Conservation (phyloP, 2,888 invertebrate genomes). For the Sphaeridia pumilis region DNA sequence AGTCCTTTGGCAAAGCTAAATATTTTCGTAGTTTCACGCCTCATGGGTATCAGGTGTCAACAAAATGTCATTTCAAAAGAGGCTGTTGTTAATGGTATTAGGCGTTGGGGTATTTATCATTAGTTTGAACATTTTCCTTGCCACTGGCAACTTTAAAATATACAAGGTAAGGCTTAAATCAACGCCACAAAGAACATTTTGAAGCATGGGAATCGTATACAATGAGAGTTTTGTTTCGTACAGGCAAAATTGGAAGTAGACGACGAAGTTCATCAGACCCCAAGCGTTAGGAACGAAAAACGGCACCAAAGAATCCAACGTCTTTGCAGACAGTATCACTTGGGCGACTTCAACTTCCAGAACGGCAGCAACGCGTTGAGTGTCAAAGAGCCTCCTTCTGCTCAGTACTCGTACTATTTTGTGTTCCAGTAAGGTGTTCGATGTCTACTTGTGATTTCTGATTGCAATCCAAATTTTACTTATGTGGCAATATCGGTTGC, state of each 20-base stretch:
- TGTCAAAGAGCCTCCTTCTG: slow-evolving; percentile 43
- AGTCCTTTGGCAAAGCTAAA: too few species aligned
- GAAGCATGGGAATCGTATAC: too few species aligned
- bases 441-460: too few species aligned
- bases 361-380: slow-evolving; percentile 25
- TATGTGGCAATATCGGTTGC: slow-evolving; percentile 10
- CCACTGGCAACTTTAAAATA: slow-evolving; percentile 6
- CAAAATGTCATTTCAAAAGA: slow-evolving; percentile 12
- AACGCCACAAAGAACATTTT: too few species aligned
- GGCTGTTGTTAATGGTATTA: not conserved
- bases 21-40: too few species aligned
- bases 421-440: slow-evolving; percentile 43
- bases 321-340: slow-evolving; percentile 40
- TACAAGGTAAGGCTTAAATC: too few species aligned
- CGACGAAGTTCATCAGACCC: not conserved
- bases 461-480: not conserved
- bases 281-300: slow-evolving; percentile 44
- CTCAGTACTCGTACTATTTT: slow-evolving; percentile 43
- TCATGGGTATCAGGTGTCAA: not conserved
- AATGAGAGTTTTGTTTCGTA: too few species aligned
- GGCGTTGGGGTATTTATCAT: not conserved
- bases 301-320: slow-evolving; percentile 38
- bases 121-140: not conserved
- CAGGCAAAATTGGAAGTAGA: too few species aligned
- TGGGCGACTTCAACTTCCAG: slow-evolving; percentile 39